Evolutionary conservation across 1,140 invertebrate genomes (phyloP), one percentile per base, ranked within the genome.

Genomic region (Drosophila oshimai): DNA sequence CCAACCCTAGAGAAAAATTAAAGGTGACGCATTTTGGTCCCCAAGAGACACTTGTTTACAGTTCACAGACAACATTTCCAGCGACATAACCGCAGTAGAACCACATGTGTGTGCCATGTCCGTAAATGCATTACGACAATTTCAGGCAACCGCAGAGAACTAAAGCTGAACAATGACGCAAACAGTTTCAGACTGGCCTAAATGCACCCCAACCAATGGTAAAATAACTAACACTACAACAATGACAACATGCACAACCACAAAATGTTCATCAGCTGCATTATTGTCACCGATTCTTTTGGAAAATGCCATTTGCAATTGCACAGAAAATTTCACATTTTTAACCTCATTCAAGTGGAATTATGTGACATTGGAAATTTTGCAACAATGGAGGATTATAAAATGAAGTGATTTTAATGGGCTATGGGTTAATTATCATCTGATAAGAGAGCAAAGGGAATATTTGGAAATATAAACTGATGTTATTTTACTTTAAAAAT

Each of bases 211-310:
- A 18, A n/a, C 54, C 68, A 31, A 37, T 45, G 36, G 12, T 6
- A 17, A 39, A 41, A 67, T 37, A 69, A 31, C 34, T 24, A 68
- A 58, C 41, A 31, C 20, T 67, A 45, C 49, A 54, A 20, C 53
- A 60, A 46, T 74, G 55, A 77, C 57, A 79, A 79, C 79, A 62
- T 73, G 69, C 80, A 80, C 37, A 46, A 73, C 80, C 81, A 18
- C 80, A 86, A 69, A 84, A 76, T 74, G 71, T 75, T 86, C 45
- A 79, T 37, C 65, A 68, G 80, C 74, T 79, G 60, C 58, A 84
- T 84, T 86, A 86, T 62, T 80, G 75, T 86, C 61, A 60, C 67
- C 72, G 67, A 47, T 61, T 71, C 68, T 49, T 37, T 64, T 6
- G 31, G 6, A 72, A 77, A 57, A 50, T 74, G 47, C 20, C 18